Evolutionary conservation across 2,888 invertebrate species (phyloP).

Genomic region (Ethmia dodecea): DNA sequence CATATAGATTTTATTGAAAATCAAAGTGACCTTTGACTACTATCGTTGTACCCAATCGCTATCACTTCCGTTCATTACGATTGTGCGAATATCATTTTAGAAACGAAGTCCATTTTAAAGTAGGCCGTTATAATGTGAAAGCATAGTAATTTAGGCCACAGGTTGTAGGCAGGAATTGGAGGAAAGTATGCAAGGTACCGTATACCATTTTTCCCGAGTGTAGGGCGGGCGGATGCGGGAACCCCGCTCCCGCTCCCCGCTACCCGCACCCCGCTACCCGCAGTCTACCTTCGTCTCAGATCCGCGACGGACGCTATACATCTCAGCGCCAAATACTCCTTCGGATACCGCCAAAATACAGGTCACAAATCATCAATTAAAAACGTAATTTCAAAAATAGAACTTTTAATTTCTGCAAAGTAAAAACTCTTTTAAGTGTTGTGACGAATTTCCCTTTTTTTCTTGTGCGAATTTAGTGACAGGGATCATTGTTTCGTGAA

Average conservation of each 20-base stretch:
- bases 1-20: too few species aligned
- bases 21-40: too few species aligned
- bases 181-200: slow-evolving; percentile 32
- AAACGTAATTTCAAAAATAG: slow-evolving; percentile 23
- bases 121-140: too few species aligned
- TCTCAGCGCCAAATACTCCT: slow-evolving; percentile 13
- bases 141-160: slow-evolving; percentile 11
- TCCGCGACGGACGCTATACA: slow-evolving; percentile 12
- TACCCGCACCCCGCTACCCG: slow-evolving; percentile 39
- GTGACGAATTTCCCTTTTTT: slow-evolving; percentile 6
- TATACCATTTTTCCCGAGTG: slow-evolving; percentile 26
- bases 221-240: slow-evolving; percentile 38
- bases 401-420: neutral
- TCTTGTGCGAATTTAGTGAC: slow-evolving; percentile 10
- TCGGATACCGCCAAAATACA: slow-evolving; percentile 4
- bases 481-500: slow-evolving; percentile 19
- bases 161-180: slow-evolving; percentile 27
- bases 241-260: slow-evolving; percentile 24
- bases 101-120: too few species aligned
- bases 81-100: too few species aligned
- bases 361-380: slow-evolving; percentile 25
- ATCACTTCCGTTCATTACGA: too few species aligned
- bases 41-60: too few species aligned
- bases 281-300: slow-evolving; percentile 37
- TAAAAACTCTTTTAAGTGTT: slow-evolving; percentile 4